These are phyloP conservation scores for Myotis lucifugus DNA, from an alignment of 2,113 vertebrate genomes.

Conservation along the genomic window DNA sequence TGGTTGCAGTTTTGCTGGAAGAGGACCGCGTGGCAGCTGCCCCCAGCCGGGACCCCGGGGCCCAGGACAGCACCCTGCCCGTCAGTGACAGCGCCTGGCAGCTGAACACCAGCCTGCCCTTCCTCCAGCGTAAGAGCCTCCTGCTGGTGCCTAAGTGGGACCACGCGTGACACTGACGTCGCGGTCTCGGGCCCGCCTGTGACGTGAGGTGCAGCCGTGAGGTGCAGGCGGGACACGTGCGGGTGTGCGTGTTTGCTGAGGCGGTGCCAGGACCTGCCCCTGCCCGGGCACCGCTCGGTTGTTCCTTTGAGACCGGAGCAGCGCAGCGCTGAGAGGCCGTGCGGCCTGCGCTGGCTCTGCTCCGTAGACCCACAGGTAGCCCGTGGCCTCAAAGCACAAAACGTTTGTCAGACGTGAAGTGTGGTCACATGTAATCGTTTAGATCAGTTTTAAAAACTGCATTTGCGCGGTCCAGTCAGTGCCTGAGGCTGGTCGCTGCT, in stretches of 20 bases:
- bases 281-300: too few relatives aligned
- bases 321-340: too few relatives aligned
- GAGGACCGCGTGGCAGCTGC: conserved; percentile 89
- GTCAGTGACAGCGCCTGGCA: conserved; percentile 91
- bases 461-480: not conserved
- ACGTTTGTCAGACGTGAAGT: fast-evolving
- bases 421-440: not conserved
- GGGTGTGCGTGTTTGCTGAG: too few relatives aligned
- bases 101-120: conserved; percentile 91
- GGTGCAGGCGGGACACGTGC: not conserved
- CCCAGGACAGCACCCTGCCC: conserved; percentile 83
- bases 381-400: not conserved
- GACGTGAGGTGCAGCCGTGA: not conserved
- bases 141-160: not conserved
- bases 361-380: not conserved
- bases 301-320: too few relatives aligned
- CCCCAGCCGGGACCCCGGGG: conserved; percentile 81
- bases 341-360: not conserved
- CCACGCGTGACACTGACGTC: fast-evolving
- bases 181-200: not conserved
- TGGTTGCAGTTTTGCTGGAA: conserved; percentile 93
- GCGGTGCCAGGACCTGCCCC: too few relatives aligned
- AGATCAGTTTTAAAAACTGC: not conserved
- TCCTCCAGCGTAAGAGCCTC: conserved; percentile 90
- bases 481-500: not conserved